Percentiles rank a stretch among this genome's conserved stretches.
phyloP scores from a whole-genome alignment of 2,113 vertebrate genomes.

The Gavialis gangeticus region DNA sequence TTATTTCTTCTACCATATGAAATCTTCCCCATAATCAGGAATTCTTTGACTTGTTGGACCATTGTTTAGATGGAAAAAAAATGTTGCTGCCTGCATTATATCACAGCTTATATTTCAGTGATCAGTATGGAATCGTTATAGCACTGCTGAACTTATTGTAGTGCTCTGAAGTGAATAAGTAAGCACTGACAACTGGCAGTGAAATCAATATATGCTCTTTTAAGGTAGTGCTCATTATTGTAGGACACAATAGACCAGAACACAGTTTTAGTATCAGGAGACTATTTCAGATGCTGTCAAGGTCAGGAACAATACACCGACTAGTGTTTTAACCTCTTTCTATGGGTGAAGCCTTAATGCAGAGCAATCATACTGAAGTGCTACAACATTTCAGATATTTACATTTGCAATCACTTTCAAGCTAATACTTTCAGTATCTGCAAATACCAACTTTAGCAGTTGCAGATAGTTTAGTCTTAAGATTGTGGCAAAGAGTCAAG shows the following conservation, averaged over 20 bases:
- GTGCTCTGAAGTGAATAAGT: slow-evolving; percentile 50
- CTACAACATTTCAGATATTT: neutral
- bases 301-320: slow-evolving; percentile 19
- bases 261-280: slow-evolving; percentile 1
- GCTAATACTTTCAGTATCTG: neutral
- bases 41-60: neutral
- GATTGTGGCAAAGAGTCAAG: no score
- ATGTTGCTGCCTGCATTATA: neutral
- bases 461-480: neutral
- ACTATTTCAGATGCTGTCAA: slow-evolving; percentile 24
- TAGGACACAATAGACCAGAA: slow-evolving; percentile 35
- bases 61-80: neutral
- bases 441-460: neutral
- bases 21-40: neutral
- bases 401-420: fast-evolving
- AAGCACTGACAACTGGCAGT: slow-evolving; percentile 50
- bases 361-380: fast-evolving
- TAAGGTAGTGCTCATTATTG: slow-evolving; percentile 49
- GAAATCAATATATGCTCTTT: slow-evolving; percentile 37
- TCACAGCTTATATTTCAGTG: neutral
- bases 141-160: slow-evolving; percentile 10
- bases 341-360: neutral
- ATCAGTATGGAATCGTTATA: neutral
- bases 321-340: neutral
- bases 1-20: neutral